These are phyloP conservation scores for Herpailurus yagouaroundi DNA, from an alignment of 2,113 vertebrate genomes.

Conservation along the genomic window DNA sequence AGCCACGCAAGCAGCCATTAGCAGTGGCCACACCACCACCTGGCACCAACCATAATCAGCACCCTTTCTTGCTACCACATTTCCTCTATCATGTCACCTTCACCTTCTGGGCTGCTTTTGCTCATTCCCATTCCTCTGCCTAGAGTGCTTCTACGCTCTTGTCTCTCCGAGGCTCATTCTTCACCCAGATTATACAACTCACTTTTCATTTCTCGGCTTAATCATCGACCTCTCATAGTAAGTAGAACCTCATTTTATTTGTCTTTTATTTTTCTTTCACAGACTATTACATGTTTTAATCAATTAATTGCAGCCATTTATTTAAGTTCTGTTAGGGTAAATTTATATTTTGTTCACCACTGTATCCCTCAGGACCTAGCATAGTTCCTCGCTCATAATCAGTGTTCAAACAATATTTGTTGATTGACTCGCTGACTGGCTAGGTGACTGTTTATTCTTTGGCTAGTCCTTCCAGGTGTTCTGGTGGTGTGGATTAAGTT, in stretches of 20 bases:
- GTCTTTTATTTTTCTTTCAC: neutral
- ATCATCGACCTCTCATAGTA: neutral
- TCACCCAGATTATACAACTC: neutral
- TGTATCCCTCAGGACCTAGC: neutral
- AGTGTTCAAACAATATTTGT: slow-evolving; percentile 10
- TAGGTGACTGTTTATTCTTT: neutral
- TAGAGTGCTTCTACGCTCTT: neutral
- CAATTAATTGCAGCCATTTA: neutral
- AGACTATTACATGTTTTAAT: neutral
- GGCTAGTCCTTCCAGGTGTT: neutral
- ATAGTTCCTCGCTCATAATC: neutral
- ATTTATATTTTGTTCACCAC: neutral
- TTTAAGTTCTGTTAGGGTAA: neutral
- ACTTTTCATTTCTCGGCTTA: neutral
- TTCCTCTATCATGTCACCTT: neutral
- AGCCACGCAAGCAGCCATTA: neutral
- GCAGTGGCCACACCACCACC: neutral
- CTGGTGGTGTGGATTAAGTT: neutral
- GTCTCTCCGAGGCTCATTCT: neutral
- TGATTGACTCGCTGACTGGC: neutral
- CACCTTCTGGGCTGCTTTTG: neutral
- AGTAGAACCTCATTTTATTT: neutral
- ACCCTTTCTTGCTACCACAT: neutral
- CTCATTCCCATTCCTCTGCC: neutral
- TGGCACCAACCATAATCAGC: neutral